Conservation (phyloP, 2,888 invertebrate genomes). For the Macaria liturata region DNA sequence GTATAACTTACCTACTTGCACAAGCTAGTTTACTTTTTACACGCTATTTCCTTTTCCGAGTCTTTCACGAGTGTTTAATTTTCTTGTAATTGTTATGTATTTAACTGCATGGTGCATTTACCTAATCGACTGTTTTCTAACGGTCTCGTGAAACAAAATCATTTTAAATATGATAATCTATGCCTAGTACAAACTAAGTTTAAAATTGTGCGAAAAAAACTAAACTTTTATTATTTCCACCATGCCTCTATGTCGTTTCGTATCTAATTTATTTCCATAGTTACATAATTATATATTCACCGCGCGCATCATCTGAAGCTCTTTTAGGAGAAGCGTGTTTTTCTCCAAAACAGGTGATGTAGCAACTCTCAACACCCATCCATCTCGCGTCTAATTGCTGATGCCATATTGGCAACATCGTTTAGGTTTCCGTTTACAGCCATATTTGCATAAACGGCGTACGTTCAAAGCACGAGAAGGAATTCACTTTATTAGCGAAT, state of each 20-base stretch:
- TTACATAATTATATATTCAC: no score
- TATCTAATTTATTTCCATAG: no score
- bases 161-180: no score
- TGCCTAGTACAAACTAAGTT: no score
- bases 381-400: constrained; percentile 15
- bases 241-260: no score
- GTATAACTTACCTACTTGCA: neutral
- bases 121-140: no score
- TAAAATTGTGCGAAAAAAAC: no score
- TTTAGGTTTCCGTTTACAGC: constrained; percentile 31
- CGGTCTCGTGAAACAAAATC: no score
- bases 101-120: no score
- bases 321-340: constrained; percentile 11
- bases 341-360: constrained; percentile 5
- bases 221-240: no score
- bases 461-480: constrained; percentile 21
- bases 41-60: constrained; percentile 36
- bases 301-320: neutral
- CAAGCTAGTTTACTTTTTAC: constrained; percentile 13
- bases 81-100: neutral
- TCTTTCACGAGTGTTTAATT: constrained; percentile 9
- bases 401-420: constrained; percentile 28
- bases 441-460: constrained; percentile 30
- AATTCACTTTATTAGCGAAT: constrained; percentile 32
- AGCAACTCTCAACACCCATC: constrained; percentile 14